Evolutionary conservation across 2,888 invertebrate genomes (phyloP), one percentile per base, ranked within the genome.

Genomic region (Mycalesis mineus): DNA sequence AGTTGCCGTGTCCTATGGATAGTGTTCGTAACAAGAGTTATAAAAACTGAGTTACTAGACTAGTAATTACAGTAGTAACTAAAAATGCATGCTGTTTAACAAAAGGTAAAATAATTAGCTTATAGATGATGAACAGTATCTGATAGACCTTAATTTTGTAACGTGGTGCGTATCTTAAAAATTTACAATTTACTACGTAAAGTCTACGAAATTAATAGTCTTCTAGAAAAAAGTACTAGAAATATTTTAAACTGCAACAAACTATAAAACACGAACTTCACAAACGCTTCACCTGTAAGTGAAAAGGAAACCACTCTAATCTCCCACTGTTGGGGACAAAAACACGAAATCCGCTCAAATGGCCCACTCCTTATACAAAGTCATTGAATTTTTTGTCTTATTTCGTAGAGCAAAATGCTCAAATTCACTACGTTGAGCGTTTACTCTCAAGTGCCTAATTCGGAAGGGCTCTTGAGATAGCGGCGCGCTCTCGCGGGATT

Each of bases 381-480:
- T 5, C 33, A 41, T 15, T 2, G 29, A 13, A 57, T 42, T 47
- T 31, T 17, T 4, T 8, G 17, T n/a, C 48, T 2, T 55, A 57
- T 14, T 2, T 2, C 2, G 15, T 13, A 9, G 7, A 4, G 0
- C n/a, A 9, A 44, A 55, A 47, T 28, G 45, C 6, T 62, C n/a
- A 62, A 54, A 55, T 17, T 53, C 0, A 28, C 36, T 40, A 36
- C n/a, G 36, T 15, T 11, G 17, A 5, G 29, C 8, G 4, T 39
- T 31, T 42, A 63, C 56, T 50, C 64, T 60, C 47, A 50, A 59
- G 62, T 55, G 60, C 13, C 62, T 66, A 63, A 64, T 66, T 64
- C 62, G 63, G 65, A 64, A 63, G 67, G 66, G 67, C 73, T 68
- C 77, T 78, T 57, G 71, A 75, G 77, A 74, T 70, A 68, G 66